Base-by-base conservation (phyloP, 2,797 vertebrate genomes). In the Mormyrus proboscirostris region DNA sequence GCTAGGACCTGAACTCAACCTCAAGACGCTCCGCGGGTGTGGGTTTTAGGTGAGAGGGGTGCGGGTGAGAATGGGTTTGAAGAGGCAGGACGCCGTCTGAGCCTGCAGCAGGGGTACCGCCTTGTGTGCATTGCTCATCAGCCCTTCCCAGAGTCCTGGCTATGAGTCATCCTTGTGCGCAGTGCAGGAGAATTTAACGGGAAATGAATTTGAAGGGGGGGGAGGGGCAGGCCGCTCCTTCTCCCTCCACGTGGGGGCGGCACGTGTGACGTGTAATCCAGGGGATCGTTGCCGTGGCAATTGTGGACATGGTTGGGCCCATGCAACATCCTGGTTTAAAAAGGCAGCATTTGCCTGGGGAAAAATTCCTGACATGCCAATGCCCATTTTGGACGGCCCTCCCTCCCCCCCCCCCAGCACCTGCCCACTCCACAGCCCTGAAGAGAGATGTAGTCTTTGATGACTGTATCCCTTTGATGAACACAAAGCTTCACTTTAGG, bases 101-200 rank as follows among this genome's bases (percentile, higher is more conserved):
- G 38, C 2, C 44, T 82, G 65, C 73, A 8, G 47, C n/a, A 33
- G 73, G 73, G 12, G 44, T 19, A 29, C 12, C 10, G 49, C 53
- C 19, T 4, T 0, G 50, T 16, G 5, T 7, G 19, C 51, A 8
- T 53, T 53, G 16, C 12, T 10, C 14, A 19, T 33, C 49, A 47
- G 84, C 50, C 8, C 49, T 51, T 87, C 44, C 19, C 8, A 7
- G 55, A 73, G 90, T 29, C 0, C 33, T 41, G 88, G 90, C 69
- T 55, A 89, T 93, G 93, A 95, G 88, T 95, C 93, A 93, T 91
- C 89, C 19, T 69, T n/a, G 33, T 89, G 49, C 88, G 88, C 90
- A 92, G 89, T 90, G 88, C 89, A 89, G 89, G 62, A 51, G 89
- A 89, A 59, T 87, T 85, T 44, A 88, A 50, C 7, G 41, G 62